Percentiles rank a stretch among this genome's conserved stretches.
phyloP scores from a whole-genome alignment of 2,888 invertebrate species.

The Metellina segmentata region DNA sequence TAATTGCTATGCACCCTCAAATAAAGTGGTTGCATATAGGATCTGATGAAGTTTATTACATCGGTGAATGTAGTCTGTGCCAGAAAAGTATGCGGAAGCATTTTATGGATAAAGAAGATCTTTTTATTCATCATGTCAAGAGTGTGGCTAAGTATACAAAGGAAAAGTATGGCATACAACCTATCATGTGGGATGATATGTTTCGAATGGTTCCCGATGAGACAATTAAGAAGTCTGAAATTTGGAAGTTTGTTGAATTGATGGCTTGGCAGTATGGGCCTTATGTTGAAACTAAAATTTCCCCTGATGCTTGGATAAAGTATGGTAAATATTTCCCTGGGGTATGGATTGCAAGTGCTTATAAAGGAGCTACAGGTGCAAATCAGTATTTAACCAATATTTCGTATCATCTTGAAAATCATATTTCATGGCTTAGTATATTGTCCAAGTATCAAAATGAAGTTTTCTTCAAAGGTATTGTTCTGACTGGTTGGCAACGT shows the following conservation, averaged over 20 bases:
- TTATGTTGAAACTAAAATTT: slow-evolving; percentile 79
- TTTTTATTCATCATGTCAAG: slow-evolving; percentile 86
- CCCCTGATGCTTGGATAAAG: slow-evolving; percentile 79
- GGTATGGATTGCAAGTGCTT: slow-evolving; percentile 91
- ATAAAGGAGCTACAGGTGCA: slow-evolving; percentile 92
- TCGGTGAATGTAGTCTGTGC: slow-evolving; percentile 81
- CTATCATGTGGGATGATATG: slow-evolving; percentile 93
- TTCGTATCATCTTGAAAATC: slow-evolving; percentile 86
- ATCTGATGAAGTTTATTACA: slow-evolving; percentile 90
- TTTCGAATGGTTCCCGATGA: slow-evolving; percentile 84
- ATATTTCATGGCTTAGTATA: slow-evolving; percentile 87
- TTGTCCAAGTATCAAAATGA: slow-evolving; percentile 82
- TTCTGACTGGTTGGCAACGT: slow-evolving; percentile 88
- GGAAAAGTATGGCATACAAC: slow-evolving; percentile 82
- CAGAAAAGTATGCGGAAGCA: slow-evolving; percentile 79
- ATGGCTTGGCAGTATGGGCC: slow-evolving; percentile 87
- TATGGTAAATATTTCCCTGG: slow-evolving; percentile 86
- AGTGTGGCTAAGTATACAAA: slow-evolving; percentile 82
- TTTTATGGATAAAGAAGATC: slow-evolving; percentile 83
- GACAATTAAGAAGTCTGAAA: slow-evolving; percentile 82
- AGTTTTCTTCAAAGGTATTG: slow-evolving; percentile 84
- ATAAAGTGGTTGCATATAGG: slow-evolving; percentile 89
- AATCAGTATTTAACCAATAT: slow-evolving; percentile 87
- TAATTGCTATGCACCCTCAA: slow-evolving; percentile 85
- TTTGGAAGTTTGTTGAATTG: slow-evolving; percentile 84